Percentiles rank a stretch among this genome's conserved stretches.
phyloP scores from a whole-genome alignment of 2,888 invertebrate species.

The Agrenia bidenticulata region DNA sequence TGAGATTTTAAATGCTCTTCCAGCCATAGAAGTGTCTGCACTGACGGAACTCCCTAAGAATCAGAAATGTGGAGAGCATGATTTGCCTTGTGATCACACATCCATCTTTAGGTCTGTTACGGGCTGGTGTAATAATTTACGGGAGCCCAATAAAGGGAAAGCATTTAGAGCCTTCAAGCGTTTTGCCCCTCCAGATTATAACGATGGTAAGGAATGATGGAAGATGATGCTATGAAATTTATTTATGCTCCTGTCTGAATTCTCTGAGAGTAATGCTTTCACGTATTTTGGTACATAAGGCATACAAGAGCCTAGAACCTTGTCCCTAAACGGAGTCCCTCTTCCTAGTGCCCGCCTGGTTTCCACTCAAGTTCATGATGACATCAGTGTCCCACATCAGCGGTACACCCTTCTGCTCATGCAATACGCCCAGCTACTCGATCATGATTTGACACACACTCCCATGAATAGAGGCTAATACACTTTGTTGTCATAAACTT shows the following conservation, averaged over 20 bases:
- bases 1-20: slow-evolving; percentile 57
- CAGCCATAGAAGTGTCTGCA: slow-evolving; percentile 58
- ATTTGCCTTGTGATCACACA: slow-evolving; percentile 60
- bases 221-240: slow-evolving; percentile 57
- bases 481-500: no score
- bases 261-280: slow-evolving; percentile 57
- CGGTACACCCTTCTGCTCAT: slow-evolving; percentile 61
- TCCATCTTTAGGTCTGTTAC: slow-evolving; percentile 57
- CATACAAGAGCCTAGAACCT: slow-evolving; percentile 39
- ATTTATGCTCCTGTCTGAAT: slow-evolving; percentile 56
- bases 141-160: slow-evolving; percentile 57
- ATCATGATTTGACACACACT: slow-evolving; percentile 63
- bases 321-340: slow-evolving; percentile 45
- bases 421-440: slow-evolving; percentile 63
- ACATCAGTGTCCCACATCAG: slow-evolving; percentile 58
- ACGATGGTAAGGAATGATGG: slow-evolving; percentile 58
- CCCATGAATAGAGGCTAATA: slow-evolving; percentile 59
- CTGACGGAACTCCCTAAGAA: slow-evolving; percentile 57
- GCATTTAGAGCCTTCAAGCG: slow-evolving; percentile 57
- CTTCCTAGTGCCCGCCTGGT: slow-evolving; percentile 60
- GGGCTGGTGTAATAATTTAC: slow-evolving; percentile 61
- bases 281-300: slow-evolving; percentile 22
- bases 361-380: slow-evolving; percentile 59
- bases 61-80: slow-evolving; percentile 57
- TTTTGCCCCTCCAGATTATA: slow-evolving; percentile 57